Conservation (phyloP, 2,888 invertebrate genomes). For the Tetanocera ferruginea region DNA sequence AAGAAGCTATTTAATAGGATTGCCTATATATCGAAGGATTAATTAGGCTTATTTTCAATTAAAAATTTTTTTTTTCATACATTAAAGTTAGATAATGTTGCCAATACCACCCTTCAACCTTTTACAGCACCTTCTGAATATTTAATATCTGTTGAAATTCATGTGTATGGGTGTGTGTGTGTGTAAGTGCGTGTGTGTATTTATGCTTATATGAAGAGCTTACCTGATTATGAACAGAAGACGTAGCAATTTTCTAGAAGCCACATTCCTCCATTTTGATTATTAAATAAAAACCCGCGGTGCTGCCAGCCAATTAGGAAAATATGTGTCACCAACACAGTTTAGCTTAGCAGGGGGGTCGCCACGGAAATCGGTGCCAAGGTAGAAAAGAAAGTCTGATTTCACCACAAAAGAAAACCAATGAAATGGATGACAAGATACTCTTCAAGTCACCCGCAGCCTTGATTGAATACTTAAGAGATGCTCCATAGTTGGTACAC, state of each 20-base stretch:
- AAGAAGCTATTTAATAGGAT: too few relatives aligned
- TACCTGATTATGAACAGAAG: background rate
- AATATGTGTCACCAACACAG: conserved; percentile 34
- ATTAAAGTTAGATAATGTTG: too few relatives aligned
- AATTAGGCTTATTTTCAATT: conserved; percentile 41
- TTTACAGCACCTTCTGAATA: background rate
- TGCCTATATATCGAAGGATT: too few relatives aligned
- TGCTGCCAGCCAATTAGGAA: conserved; percentile 28
- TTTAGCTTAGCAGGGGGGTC: background rate
- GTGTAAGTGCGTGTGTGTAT: background rate
- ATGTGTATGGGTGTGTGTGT: background rate
- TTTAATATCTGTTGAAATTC: background rate
- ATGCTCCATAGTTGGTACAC: background rate
- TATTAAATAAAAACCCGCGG: conserved; percentile 12
- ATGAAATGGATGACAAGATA: background rate
- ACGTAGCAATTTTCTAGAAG: background rate
- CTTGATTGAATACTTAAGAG: conserved; percentile 10
- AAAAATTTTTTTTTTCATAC: background rate
- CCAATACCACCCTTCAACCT: too few relatives aligned
- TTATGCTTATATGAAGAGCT: background rate
- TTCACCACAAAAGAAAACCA: conserved; percentile 7
- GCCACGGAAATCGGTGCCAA: background rate
- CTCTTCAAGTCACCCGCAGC: background rate
- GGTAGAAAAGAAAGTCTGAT: background rate
- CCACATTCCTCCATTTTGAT: conserved; percentile 9